phyloP scores from a whole-genome alignment of 2,113 vertebrate species.

The Nanorana parkeri region DNA sequence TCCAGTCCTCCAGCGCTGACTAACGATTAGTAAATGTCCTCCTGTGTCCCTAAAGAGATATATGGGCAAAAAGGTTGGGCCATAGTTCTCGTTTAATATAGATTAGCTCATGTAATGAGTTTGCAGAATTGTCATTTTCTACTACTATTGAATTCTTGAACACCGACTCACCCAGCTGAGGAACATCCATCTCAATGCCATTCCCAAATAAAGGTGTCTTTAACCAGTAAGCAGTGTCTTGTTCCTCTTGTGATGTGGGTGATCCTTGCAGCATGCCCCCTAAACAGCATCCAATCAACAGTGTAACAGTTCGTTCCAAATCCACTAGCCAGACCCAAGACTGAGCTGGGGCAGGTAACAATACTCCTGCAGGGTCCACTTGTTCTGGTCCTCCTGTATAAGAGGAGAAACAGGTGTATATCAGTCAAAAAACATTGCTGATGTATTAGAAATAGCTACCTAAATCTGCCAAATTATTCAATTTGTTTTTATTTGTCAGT shows the following conservation, averaged over 20 bases:
- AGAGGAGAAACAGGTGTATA: background rate
- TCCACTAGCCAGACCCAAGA: constrained; percentile 98
- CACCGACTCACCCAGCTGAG: constrained; percentile 84
- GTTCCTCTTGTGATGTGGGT: constrained; percentile 86
- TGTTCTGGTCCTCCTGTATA: constrained; percentile 82
- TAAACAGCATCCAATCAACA: constrained; percentile 92
- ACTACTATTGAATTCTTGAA: background rate
- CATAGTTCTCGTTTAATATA: no score
- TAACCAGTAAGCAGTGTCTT: constrained; percentile 92
- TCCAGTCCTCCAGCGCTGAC: no score
- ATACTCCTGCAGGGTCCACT: constrained; percentile 82
- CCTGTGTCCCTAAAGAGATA: no score
- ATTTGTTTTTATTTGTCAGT: no score
- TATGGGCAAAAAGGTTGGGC: no score
- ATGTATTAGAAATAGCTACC: no score
- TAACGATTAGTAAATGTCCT: no score
- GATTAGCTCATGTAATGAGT: no score
- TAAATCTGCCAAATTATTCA: no score
- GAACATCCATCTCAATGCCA: constrained; percentile 90
- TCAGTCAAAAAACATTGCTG: no score
- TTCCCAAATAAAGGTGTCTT: constrained; percentile 94
- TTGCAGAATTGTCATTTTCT: no score
- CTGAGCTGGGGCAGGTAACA: constrained; percentile 81
- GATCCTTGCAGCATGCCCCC: constrained; percentile 97
- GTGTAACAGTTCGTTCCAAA: constrained; percentile 90